Conservation (phyloP, 1,140 invertebrate genomes). For the Thaumatotibia leucotreta region DNA sequence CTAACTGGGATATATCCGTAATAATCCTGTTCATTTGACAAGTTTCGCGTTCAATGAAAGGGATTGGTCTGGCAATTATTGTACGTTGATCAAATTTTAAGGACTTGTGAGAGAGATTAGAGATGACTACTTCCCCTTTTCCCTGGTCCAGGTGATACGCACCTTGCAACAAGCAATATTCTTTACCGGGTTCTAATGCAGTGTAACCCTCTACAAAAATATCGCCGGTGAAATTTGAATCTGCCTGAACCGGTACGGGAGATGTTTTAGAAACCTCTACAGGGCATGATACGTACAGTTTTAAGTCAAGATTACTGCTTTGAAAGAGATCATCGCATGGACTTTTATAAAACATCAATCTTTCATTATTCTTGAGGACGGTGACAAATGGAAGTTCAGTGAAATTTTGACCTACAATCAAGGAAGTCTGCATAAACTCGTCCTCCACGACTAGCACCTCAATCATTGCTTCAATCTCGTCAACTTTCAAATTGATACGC, state of each 20-base stretch:
- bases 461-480: slow-evolving; percentile 12
- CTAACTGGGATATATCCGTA: neutral
- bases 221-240: neutral
- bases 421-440: slow-evolving; percentile 6
- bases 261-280: slow-evolving; percentile 7
- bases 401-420: slow-evolving; percentile 15
- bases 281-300: neutral
- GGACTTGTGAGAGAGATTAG: neutral
- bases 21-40: neutral
- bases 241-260: neutral
- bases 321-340: neutral
- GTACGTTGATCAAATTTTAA: neutral
- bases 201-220: slow-evolving; percentile 15
- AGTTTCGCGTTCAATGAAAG: neutral
- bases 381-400: slow-evolving; percentile 18
- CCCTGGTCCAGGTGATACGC: neutral
- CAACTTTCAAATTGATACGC: neutral
- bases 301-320: slow-evolving; percentile 5
- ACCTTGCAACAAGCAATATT: neutral
- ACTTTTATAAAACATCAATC: slow-evolving; percentile 2
- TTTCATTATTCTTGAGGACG: neutral
- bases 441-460: slow-evolving; percentile 16
- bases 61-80: neutral
- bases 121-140: neutral
- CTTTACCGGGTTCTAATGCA: neutral